phyloP scores from a whole-genome alignment of 2,888 invertebrate genomes.

The Eulithis prunata region DNA sequence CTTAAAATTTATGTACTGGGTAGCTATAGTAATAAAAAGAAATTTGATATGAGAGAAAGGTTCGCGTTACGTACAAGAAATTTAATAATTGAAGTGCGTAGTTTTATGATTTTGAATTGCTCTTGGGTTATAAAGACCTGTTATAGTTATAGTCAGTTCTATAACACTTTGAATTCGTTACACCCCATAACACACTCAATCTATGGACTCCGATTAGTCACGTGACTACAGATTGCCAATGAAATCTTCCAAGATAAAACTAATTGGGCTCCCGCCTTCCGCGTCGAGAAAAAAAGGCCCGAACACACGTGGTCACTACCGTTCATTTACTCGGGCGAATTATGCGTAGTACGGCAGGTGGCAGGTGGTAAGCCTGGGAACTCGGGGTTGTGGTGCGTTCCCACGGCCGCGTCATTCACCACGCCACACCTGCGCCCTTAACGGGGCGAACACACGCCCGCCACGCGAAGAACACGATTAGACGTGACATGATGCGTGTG shows the following conservation, averaged over 20 bases:
- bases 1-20: no score
- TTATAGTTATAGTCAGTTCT: constrained; percentile 9
- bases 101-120: background rate
- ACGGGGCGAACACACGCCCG: constrained; percentile 81
- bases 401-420: constrained; percentile 80
- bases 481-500: constrained; percentile 56
- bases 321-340: constrained; percentile 84
- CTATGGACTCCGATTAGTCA: constrained; percentile 17
- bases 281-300: constrained; percentile 70
- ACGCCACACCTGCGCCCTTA: constrained; percentile 79
- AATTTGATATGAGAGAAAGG: no score
- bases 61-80: no score
- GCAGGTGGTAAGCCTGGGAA: constrained; percentile 73
- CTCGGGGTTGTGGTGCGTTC: constrained; percentile 78
- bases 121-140: constrained; percentile 7
- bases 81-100: background rate
- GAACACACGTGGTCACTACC: constrained; percentile 83
- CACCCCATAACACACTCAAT: constrained; percentile 19
- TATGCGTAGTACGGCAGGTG: constrained; percentile 84
- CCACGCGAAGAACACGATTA: constrained; percentile 81
- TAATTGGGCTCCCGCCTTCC: constrained; percentile 65
- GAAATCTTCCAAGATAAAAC: constrained; percentile 24
- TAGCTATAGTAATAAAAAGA: no score
- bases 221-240: constrained; percentile 28
- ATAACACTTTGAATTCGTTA: constrained; percentile 33